phyloP scores from a whole-genome alignment of 2,113 vertebrate species.

The Crotalus viridis region DNA sequence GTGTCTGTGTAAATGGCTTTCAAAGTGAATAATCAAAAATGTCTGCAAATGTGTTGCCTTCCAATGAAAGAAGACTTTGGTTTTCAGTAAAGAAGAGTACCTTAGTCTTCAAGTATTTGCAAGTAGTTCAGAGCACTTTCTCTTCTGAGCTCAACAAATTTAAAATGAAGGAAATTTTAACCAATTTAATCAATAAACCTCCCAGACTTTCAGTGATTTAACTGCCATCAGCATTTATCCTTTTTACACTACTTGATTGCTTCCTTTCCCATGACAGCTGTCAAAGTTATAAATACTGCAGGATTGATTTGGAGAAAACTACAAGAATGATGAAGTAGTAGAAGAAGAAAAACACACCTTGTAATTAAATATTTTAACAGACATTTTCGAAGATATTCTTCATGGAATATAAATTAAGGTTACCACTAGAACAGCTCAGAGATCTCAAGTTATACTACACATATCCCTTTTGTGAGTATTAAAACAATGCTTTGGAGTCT shows the following conservation, averaged over 20 bases:
- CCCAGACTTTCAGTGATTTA: neutral
- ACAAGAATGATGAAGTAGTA: neutral
- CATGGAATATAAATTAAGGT: constrained; percentile 38
- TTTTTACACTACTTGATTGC: fast-evolving
- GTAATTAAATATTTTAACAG: constrained; percentile 60
- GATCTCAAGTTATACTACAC: constrained; percentile 35
- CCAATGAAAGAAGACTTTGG: neutral
- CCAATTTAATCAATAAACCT: neutral
- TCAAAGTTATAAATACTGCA: neutral
- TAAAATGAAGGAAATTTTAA: neutral
- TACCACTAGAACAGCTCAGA: neutral
- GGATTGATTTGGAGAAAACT: constrained; percentile 7
- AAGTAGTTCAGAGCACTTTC: neutral
- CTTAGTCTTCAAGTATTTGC: neutral
- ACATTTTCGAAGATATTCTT: constrained; percentile 29
- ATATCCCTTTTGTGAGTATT: constrained; percentile 5
- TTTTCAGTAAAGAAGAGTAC: neutral
- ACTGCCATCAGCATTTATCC: constrained; percentile 16
- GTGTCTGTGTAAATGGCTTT: neutral
- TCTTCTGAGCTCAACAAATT: constrained; percentile 18
- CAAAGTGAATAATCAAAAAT: neutral
- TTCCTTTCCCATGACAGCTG: constrained; percentile 11
- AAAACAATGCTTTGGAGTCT: constrained; percentile 15
- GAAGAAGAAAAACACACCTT: constrained; percentile 24
- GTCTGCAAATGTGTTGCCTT: neutral